Conservation (phyloP, 2,797 vertebrate genomes). For the Perodicticus potto region DNA sequence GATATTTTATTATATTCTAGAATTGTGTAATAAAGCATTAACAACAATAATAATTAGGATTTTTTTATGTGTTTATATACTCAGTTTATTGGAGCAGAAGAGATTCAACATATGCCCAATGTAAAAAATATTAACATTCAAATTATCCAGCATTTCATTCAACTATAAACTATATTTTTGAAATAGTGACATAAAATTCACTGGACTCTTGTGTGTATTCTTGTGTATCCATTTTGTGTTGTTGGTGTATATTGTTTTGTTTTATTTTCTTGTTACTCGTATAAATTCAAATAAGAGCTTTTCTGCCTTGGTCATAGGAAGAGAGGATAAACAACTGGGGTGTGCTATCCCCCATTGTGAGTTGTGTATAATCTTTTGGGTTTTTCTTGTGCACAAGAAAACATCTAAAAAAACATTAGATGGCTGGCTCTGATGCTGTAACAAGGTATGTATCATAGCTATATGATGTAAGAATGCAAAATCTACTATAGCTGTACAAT, state of each 20-base stretch:
- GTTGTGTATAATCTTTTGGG: neutral
- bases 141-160: constrained; percentile 30
- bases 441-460: constrained; percentile 44
- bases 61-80: neutral
- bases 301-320: constrained; percentile 10
- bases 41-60: neutral
- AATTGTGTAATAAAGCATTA: constrained; percentile 56
- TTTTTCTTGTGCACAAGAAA: constrained; percentile 28
- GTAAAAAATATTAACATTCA: neutral
- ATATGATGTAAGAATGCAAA: constrained; percentile 51
- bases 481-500: constrained; percentile 17
- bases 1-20: constrained; percentile 8
- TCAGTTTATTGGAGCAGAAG: constrained; percentile 7
- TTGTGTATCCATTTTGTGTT: constrained; percentile 18
- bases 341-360: neutral
- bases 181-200: neutral
- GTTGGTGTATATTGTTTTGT: neutral
- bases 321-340: constrained; percentile 4
- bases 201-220: neutral
- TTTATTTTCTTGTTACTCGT: constrained; percentile 23
- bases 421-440: constrained; percentile 58
- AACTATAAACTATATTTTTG: constrained; percentile 8
- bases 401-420: neutral
- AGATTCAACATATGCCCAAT: constrained; percentile 8
- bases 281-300: constrained; percentile 26